A percentile compares a stretch with the other conserved stretches of the same genome.
These are phyloP conservation scores for Spongia lamella DNA, from an alignment of 37 sponge, comb jelly and placozoan species.

Conservation along the genomic window DNA sequence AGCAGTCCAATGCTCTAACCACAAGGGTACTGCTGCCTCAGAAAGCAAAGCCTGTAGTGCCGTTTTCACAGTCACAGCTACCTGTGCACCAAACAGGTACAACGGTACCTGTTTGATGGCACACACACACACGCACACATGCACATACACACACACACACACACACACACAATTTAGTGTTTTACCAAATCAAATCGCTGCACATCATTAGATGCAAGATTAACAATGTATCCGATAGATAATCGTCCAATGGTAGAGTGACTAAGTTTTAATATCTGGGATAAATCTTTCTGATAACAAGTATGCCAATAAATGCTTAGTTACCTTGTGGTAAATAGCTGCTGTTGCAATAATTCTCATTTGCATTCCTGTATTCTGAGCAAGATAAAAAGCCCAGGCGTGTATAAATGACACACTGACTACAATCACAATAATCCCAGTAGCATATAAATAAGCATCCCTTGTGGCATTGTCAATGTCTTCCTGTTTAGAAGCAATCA, in stretches of 20 bases:
- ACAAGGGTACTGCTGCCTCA: no score
- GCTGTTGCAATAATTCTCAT: constrained; percentile 44
- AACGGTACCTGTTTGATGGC: no score
- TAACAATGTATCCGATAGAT: constrained; percentile 75
- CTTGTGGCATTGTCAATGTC: constrained; percentile 30
- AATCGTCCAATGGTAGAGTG: constrained; percentile 56
- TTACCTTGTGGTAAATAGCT: constrained; percentile 70
- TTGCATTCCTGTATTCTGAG: constrained; percentile 65
- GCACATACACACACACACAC: constrained; percentile 15
- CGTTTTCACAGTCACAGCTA: no score
- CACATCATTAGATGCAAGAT: constrained; percentile 82
- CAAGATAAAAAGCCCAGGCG: constrained; percentile 42
- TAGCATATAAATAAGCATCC: constrained; percentile 65
- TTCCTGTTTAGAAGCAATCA: not conserved
- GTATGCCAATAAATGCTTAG: not conserved
- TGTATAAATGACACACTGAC: constrained; percentile 15
- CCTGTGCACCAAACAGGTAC: no score
- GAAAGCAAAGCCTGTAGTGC: no score
- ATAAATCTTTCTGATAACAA: not conserved
- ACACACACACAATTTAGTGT: constrained; percentile 21
- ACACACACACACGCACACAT: not conserved
- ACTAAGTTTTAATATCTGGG: constrained; percentile 47
- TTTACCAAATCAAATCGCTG: constrained; percentile 77
- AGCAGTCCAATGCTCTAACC: no score
- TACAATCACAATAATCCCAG: constrained; percentile 22